Evolutionary conservation across 2,797 vertebrate species (phyloP).

Genomic region (Anabacerthia variegaticeps): DNA sequence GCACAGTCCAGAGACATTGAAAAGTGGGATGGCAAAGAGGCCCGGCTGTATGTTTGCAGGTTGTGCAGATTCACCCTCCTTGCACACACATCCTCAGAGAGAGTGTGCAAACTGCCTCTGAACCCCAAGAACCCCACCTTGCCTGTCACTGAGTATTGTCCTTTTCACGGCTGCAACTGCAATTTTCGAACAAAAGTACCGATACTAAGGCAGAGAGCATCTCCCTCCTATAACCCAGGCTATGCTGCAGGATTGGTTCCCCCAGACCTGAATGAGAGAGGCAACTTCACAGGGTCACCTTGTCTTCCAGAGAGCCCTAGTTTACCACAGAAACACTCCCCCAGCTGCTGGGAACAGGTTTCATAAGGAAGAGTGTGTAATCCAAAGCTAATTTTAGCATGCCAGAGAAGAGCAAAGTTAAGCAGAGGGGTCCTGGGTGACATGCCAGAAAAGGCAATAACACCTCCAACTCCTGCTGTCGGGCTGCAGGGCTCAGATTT

Average conservation of each 20-base stretch:
- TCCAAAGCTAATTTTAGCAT: conserved; percentile 49
- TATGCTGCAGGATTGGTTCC: not conserved
- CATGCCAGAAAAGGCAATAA: not conserved
- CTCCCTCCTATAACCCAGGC: not conserved
- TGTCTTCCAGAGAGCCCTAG: not conserved
- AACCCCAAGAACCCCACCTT: not conserved
- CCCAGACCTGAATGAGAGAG: not conserved
- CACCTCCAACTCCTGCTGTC: not conserved
- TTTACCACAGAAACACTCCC: conserved; percentile 6
- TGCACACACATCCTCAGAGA: not conserved
- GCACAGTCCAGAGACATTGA: rapidly evolving
- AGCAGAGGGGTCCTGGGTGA: conserved; percentile 8
- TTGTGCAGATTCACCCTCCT: not conserved
- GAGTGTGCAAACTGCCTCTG: not conserved
- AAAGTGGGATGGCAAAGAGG: not conserved
- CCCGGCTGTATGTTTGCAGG: not conserved
- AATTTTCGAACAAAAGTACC: not conserved
- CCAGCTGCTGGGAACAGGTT: conserved; percentile 1
- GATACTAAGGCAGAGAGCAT: not conserved
- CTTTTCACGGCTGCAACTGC: not conserved
- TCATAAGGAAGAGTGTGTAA: not conserved
- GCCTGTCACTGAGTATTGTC: not conserved
- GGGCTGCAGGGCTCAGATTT: not conserved
- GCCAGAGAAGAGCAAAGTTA: not conserved
- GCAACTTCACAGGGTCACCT: not conserved